Base-by-base conservation (phyloP, 2,888 invertebrate genomes). In the Scaptomyza parva region DNA sequence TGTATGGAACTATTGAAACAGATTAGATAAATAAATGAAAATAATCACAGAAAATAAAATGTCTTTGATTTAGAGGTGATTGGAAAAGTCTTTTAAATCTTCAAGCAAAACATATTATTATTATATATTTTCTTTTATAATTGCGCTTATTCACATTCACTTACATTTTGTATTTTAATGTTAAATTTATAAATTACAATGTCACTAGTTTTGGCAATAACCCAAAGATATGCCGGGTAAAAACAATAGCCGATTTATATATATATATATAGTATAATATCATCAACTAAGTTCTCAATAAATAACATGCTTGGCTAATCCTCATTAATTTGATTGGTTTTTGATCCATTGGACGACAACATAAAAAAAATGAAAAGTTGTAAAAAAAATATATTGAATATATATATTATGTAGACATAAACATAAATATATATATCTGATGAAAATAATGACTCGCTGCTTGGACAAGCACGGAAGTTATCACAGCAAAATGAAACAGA, bases 401-500 rank as follows among this genome's bases (percentile, higher is more conserved):
- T 40, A 12, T 39, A 17, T 11, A 45, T 7, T 8, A 24, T 8
- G 5, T 8, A 24, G 0, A 24, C 48, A 50, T 28, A 33, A 40
- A 22, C 20, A 28, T 12, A 35, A 47, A 35, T 35, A 17, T 35
- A 43, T 45, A 37, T 40, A 48, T 17, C 41, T 33, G 26, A 18
- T 40, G 41, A 51, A 64, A 51, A 26, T 58, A 11, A 66, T 44
- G 60, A 66, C 73, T 66, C 75, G 65, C 65, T 59, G 70, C 70
- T 59, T 44, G 44, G 48, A 48, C 68, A 63, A 63, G 71, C 50
- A 41, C 47, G 53, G 53, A 76, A 76, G 72, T 76, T 77, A 78
- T 78, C 77, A 78, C 77, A 78, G 77, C 78, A 66, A 76, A 76
- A 78, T 67, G 37, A 72, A 70, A 52, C 58, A 72, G 35, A 65